Evolutionary conservation across 2,113 vertebrate genomes (phyloP), one percentile per base, ranked within the genome.

Genomic region (Rostratula benghalensis): DNA sequence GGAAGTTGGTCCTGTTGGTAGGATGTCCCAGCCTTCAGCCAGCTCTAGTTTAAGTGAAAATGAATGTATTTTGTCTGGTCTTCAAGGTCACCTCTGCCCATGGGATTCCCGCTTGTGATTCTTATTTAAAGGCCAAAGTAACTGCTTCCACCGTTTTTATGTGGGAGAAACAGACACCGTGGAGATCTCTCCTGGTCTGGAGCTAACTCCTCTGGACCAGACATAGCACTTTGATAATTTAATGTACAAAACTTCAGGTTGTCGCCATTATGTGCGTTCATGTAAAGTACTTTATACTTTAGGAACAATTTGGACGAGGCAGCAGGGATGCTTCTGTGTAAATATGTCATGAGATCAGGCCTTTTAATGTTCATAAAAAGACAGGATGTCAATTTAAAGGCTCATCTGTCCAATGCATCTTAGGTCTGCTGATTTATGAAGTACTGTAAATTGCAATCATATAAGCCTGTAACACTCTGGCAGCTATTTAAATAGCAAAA

Each of bases 401-500:
- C 81, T 95, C 30, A 2, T 95, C 93, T 97, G 90, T 89, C 87
- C 91, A 75, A 95, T 59, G 56, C 56, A 22, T 96, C 94, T 95
- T 94, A 95, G 94, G 56, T 94, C 88, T 96, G 27, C 71, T 97
- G 97, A 98, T 98, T 98, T 97, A 97, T 97, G 95, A 93, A 96
- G 97, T 96, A 86, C 80, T 93, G 79, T 97, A 97, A 98, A 97
- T 97, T 97, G 90, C 88, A 92, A 84, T 96, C 93, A 89, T 82
- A 41, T 87, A 94, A 96, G 91, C 78, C 90, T 94, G 63, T 96
- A 97, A 97, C 84, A 93, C 89, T 88, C 92, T 96, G 97, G 93
- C 95, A 97, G 94, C 88, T 96, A 95, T 94, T 97, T 98, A 96
- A 97, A 95, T 94, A 97, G 95, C 94, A 97, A 97, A 98, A 96